Percentiles rank a stretch among this genome's conserved stretches.
phyloP scores from a whole-genome alignment of 1,140 invertebrate genomes.

The Hycleus cichorii region DNA sequence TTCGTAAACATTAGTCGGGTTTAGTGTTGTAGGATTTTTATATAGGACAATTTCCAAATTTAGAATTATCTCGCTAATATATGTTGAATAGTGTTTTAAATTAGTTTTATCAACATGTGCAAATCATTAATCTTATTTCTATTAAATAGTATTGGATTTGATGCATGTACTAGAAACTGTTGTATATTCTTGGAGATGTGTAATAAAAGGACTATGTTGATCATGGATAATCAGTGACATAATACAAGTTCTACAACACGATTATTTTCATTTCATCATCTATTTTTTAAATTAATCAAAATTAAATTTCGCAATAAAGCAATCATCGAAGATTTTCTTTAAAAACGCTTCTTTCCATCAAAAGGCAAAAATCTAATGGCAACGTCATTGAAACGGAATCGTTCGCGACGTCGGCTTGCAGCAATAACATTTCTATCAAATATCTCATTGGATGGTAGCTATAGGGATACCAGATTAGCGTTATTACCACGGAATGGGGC shows the following conservation, averaged over 20 bases:
- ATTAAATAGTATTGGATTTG: conserved; percentile 18
- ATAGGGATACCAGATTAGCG: conserved; percentile 72
- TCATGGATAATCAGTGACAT: conserved; percentile 24
- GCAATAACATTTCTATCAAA: conserved; percentile 88
- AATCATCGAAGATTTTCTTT: no score
- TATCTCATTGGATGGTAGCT: conserved; percentile 87
- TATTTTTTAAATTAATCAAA: no score
- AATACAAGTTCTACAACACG: conserved; percentile 1
- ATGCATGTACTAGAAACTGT: conserved; percentile 11
- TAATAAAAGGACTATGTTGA: conserved; percentile 26
- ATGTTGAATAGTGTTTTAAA: conserved; percentile 5
- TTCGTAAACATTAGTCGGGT: background rate
- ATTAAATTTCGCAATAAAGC: no score
- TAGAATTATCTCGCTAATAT: background rate
- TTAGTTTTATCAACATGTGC: conserved; percentile 6
- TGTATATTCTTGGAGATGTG: conserved; percentile 15
- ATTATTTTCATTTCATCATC: background rate
- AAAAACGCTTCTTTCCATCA: background rate
- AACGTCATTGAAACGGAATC: conserved; percentile 49
- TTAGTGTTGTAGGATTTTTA: no score
- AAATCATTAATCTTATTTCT: conserved; percentile 18
- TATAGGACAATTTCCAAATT: no score
- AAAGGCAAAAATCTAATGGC: conserved; percentile 40
- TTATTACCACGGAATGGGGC: conserved; percentile 45
- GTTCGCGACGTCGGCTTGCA: conserved; percentile 68